A percentile compares a stretch with the other conserved stretches of the same genome.
These are phyloP conservation scores for Ischnus inquisitorius DNA, from an alignment of 2,888 invertebrate species.

Conservation along the genomic window DNA sequence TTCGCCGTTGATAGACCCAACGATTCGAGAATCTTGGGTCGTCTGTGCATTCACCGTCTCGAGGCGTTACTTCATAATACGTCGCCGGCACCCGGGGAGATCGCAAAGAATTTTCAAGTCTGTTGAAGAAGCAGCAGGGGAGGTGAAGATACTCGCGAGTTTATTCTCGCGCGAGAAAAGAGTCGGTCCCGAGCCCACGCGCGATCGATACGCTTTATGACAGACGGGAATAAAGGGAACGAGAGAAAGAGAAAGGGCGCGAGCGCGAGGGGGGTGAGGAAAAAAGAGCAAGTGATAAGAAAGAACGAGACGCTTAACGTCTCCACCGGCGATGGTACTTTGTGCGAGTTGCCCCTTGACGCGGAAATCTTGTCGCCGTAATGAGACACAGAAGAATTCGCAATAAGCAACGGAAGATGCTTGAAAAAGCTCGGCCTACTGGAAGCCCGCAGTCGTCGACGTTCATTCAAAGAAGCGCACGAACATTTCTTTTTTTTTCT, in stretches of 20 bases:
- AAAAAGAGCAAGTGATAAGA: slow-evolving; percentile 18
- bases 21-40: slow-evolving; percentile 41
- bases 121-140: slow-evolving; percentile 23
- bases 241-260: slow-evolving; percentile 22
- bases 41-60: slow-evolving; percentile 36
- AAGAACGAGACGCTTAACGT: slow-evolving; percentile 60
- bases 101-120: slow-evolving; percentile 56
- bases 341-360: slow-evolving; percentile 73
- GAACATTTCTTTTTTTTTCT: background rate
- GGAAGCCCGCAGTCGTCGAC: slow-evolving; percentile 40
- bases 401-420: slow-evolving; percentile 69
- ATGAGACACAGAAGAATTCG: slow-evolving; percentile 80
- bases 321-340: slow-evolving; percentile 64
- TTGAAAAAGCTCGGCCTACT: slow-evolving; percentile 52
- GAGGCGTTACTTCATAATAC: slow-evolving; percentile 55
- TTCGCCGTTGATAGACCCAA: slow-evolving; percentile 35
- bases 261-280: slow-evolving; percentile 24
- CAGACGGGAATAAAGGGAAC: slow-evolving; percentile 31
- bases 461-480: slow-evolving; percentile 30
- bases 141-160: slow-evolving; percentile 58
- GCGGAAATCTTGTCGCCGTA: slow-evolving; percentile 76
- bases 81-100: slow-evolving; percentile 47
- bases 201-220: slow-evolving; percentile 68
- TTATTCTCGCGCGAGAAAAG: slow-evolving; percentile 51
- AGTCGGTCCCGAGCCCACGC: slow-evolving; percentile 57